A percentile compares a stretch with the other conserved stretches of the same genome.
phyloP scores from a whole-genome alignment of 2,113 vertebrate genomes.

The Orientallactaga bullata region DNA sequence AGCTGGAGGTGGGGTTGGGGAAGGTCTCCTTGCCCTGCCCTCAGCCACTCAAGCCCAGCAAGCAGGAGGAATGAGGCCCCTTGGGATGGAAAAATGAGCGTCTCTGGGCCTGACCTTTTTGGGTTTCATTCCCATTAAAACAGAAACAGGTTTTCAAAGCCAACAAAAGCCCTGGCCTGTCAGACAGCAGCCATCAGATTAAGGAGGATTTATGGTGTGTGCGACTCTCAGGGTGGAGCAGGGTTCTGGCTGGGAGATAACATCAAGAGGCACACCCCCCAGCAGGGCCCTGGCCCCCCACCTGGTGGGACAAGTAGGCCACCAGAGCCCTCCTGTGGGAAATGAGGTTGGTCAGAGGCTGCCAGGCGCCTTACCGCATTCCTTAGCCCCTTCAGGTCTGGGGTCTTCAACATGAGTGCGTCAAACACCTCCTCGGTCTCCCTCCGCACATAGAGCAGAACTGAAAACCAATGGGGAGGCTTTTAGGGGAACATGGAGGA shows the following conservation, averaged over 20 bases:
- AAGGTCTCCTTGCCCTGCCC: background rate
- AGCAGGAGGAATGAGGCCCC: conserved; percentile 55
- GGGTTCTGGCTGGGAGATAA: conserved; percentile 84
- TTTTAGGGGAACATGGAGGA: background rate
- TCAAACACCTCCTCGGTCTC: conserved; percentile 96
- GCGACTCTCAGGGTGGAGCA: conserved; percentile 79
- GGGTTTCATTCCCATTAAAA: conserved; percentile 82
- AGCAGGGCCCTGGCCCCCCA: background rate
- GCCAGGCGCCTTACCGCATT: conserved; percentile 92
- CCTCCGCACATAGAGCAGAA: conserved; percentile 95
- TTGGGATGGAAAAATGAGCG: conserved; percentile 27
- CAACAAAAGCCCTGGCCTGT: conserved; percentile 78
- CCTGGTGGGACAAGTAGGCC: conserved; percentile 27
- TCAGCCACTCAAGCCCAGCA: background rate
- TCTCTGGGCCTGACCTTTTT: conserved; percentile 71
- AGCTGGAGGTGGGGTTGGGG: background rate
- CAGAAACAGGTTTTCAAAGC: conserved; percentile 85
- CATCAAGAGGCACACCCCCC: conserved; percentile 79
- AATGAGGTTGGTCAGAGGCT: background rate
- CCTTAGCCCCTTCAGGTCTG: conserved; percentile 93
- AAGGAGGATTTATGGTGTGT: conserved; percentile 84
- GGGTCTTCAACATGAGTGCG: conserved; percentile 96
- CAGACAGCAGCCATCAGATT: conserved; percentile 84
- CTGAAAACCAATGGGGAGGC: conserved; percentile 82
- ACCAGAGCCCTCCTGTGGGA: conserved; percentile 37